phyloP scores from a whole-genome alignment of 2,113 vertebrate genomes.

The Hippocampus abdominalis region DNA sequence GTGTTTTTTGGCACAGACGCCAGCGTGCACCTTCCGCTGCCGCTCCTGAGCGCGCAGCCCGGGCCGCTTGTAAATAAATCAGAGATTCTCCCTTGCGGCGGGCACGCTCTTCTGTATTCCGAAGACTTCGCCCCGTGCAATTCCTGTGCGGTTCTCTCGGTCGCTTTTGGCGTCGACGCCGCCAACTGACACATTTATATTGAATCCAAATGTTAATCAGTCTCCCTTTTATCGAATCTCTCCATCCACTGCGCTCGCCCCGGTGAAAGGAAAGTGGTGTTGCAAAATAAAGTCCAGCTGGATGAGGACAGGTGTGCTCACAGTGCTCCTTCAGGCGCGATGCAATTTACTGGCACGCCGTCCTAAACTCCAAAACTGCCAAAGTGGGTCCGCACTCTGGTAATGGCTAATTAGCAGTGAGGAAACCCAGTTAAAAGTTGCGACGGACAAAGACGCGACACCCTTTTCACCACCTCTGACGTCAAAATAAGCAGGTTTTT shows the following conservation, averaged over 20 bases:
- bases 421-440: conserved; percentile 1
- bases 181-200: conserved; percentile 20
- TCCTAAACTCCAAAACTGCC: conserved; percentile 35
- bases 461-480: neutral
- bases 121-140: conserved; percentile 28
- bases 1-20: conserved; percentile 46
- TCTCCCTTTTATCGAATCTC: conserved; percentile 20
- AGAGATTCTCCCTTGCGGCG: conserved; percentile 44
- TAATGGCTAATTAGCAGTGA: neutral
- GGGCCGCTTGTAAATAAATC: conserved; percentile 58
- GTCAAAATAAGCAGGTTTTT: neutral
- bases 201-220: conserved; percentile 49
- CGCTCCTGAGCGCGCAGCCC: conserved; percentile 48
- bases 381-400: neutral
- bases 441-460: neutral
- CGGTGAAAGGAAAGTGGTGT: conserved; percentile 30
- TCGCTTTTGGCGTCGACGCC: conserved; percentile 39
- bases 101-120: conserved; percentile 43
- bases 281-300: conserved; percentile 35
- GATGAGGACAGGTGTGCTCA: conserved; percentile 4
- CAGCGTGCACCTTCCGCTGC: conserved; percentile 29
- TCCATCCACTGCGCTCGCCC: conserved; percentile 12
- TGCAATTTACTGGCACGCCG: conserved; percentile 50
- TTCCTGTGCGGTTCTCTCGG: conserved; percentile 31
- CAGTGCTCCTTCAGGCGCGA: conserved; percentile 39